Evolutionary conservation across 1,140 invertebrate species (phyloP), one percentile per base, ranked within the genome.

Genomic region (Copidosoma floridanum): DNA sequence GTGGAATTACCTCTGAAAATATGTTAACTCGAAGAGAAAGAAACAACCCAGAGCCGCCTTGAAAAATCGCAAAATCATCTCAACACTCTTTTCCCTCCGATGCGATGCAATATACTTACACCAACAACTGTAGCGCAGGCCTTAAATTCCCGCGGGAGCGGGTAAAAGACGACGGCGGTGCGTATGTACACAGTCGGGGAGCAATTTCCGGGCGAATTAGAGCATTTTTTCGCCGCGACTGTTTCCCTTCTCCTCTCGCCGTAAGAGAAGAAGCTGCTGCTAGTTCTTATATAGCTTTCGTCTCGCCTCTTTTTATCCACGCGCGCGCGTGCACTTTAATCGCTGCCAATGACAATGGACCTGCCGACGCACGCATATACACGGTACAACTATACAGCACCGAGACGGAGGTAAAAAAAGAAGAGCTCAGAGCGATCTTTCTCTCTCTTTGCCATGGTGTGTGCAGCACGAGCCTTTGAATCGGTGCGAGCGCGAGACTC

Each of bases 401-500:
- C 7, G 1, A 10, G 8, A 23, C 1, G 40, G 3, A 5, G 18
- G 14, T 29, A 58, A 51, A 51, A 24, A 26, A 26, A 4, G 14
- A 23, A 3, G 6, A 16, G 3, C 38, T 5, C 48, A n/a, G 7
- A 18, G 29, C 29, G 6, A 12, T 12, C 12, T 12, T 32, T 32
- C 8, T 56, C 59, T 62, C 56, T n/a, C n/a, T n/a, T n/a, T n/a
- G n/a, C n/a, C n/a, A n/a, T n/a, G n/a, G n/a, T n/a, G n/a, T n/a
- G 58, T 55, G 41, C 37, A 66, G 69, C 70, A 71, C 71, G 71
- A 73, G 72, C 70, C 72, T 74, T 67, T 66, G 69, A 67, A 70
- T 71, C 66, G 57, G 57, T 20, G 64, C 51, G 16, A 8, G 41
- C 20, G 52, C 56, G 62, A 64, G 55, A 43, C 60, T 63, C 38